phyloP scores from a whole-genome alignment of 1,140 invertebrate genomes.

The Procambarus clarkii region DNA sequence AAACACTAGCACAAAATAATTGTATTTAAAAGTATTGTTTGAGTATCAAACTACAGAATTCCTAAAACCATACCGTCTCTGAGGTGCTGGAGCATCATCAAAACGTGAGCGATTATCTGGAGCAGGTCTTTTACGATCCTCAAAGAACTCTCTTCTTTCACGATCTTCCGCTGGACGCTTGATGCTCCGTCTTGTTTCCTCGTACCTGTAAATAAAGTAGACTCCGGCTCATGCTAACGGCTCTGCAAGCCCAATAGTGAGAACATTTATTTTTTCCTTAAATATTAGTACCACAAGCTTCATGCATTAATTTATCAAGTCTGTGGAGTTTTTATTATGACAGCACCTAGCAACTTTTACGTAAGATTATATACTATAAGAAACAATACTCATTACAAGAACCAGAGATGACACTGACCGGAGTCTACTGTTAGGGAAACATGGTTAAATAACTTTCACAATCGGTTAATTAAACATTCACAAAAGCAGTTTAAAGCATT shows the following conservation, averaged over 20 bases:
- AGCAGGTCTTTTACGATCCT: constrained; percentile 48
- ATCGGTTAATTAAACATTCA: neutral
- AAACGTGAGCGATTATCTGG: constrained; percentile 41
- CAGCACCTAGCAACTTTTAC: too few species aligned
- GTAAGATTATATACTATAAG: too few species aligned
- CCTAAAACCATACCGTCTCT: constrained; percentile 6
- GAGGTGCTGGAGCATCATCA: constrained; percentile 32
- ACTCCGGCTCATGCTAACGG: neutral
- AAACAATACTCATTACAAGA: neutral
- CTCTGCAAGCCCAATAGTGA: neutral
- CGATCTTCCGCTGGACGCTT: constrained; percentile 49
- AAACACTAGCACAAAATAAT: too few species aligned
- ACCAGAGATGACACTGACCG: neutral
- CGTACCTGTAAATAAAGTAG: constrained; percentile 33
- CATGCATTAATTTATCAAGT: neutral
- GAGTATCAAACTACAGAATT: too few species aligned
- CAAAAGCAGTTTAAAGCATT: too few species aligned
- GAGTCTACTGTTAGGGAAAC: neutral
- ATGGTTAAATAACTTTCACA: neutral
- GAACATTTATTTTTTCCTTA: neutral
- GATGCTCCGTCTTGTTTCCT: constrained; percentile 44
- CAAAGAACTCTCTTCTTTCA: constrained; percentile 51
- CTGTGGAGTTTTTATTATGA: too few species aligned
- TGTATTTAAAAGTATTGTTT: too few species aligned
- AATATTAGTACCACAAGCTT: neutral